Base-by-base conservation (phyloP, 2,113 vertebrate species). In the Rattus rattus region DNA sequence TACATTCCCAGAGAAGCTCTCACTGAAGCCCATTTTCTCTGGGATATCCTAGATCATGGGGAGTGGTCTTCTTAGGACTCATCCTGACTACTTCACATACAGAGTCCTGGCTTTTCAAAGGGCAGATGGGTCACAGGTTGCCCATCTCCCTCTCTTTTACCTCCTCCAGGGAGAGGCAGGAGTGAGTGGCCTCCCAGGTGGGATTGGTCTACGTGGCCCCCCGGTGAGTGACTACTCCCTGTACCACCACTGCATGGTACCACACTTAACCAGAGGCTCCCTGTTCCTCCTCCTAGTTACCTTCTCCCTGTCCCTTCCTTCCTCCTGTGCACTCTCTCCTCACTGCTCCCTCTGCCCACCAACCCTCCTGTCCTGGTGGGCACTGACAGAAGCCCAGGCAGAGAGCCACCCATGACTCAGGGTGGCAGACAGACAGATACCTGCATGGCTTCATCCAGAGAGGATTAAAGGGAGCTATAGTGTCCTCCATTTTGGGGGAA, bases 141-240 rank as follows among this genome's bases (percentile, higher is more conserved):
- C 59, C 52, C 5, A 1, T 4, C 7, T 72, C 22, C 83, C 39
- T 7, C 39, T 24, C 76, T 75, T 59, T 85, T 39, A 5, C 92
- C 81, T 97, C 33, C 95, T 96, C 1, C 96, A 99, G 99, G 99
- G 99, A 16, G 98, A 99, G 88, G 98, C 99, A 72, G 99, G 99
- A 98, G 98, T 99, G 95, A 99, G 99, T 11, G 99, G 99, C 20
- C 97, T 99, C 79, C 99, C 99, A 47, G 99, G 99, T 9, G 99
- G 99, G 95, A 97, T 98, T 0, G 99, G 99, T 97, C 99, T 99
- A 28, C 99, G 99, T 90, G 99, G 99, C 36, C 96, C 99, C 52
- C 96, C 97, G 90, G 99, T 99, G 97, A 99, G 99, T 99, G 39
- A 30, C 67, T 97, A 59, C 26, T 1, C 65, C 88, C 7, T 30